Conservation (phyloP, 2,888 invertebrate genomes). For the Dryadula phaetusa region DNA sequence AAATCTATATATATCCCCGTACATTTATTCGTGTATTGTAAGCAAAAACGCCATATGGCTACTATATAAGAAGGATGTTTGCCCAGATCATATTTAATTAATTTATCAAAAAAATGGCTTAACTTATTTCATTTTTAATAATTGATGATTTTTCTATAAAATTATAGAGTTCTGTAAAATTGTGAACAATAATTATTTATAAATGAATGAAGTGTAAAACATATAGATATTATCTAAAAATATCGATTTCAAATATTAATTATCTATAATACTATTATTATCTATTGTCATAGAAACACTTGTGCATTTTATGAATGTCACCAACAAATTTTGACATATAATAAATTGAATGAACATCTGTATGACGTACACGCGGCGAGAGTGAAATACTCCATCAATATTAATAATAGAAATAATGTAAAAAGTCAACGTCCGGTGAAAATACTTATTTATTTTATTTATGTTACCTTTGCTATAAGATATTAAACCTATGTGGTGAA, state of each 20-base stretch:
- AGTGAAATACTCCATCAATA: constrained; percentile 5
- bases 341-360: constrained; percentile 22
- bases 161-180: too few species aligned
- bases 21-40: too few species aligned
- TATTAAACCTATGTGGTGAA: not conserved
- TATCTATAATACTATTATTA: not conserved
- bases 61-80: too few species aligned
- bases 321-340: constrained; percentile 2
- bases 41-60: too few species aligned
- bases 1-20: too few species aligned
- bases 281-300: not conserved
- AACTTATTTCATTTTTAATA: too few species aligned
- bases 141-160: too few species aligned
- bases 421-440: not conserved
- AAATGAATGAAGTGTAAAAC: too few species aligned
- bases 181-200: too few species aligned
- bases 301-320: not conserved
- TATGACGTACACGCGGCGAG: not conserved
- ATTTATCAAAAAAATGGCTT: too few species aligned
- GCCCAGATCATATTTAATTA: too few species aligned
- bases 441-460: not conserved
- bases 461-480: not conserved
- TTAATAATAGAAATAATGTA: not conserved
- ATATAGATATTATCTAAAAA: not conserved
- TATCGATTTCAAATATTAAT: not conserved